A percentile compares a stretch with the other conserved stretches of the same genome.
Evolutionary conservation across 2,797 vertebrate species (phyloP).

Genomic region (Scomberomorus guttatus): DNA sequence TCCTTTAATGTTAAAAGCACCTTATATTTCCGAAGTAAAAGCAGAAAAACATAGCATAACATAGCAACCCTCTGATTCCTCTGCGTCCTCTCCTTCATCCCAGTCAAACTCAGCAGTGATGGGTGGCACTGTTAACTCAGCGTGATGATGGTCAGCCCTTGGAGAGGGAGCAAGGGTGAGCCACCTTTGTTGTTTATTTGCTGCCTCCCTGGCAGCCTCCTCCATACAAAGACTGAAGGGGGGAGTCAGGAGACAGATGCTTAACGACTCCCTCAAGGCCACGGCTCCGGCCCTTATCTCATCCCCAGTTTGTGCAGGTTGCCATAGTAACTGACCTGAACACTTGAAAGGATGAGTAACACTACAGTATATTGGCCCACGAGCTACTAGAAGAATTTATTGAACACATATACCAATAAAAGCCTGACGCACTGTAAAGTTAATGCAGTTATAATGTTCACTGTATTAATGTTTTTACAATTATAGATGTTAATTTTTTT

Average conservation of each 20-base stretch:
- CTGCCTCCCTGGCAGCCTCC: conserved; percentile 76
- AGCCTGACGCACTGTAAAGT: conserved; percentile 44
- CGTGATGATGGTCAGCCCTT: conserved; percentile 78
- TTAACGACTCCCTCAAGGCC: conserved; percentile 87
- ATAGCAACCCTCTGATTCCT: conserved; percentile 24
- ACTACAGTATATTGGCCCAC: conserved; percentile 74
- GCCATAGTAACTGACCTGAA: conserved; percentile 86
- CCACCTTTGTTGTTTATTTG: conserved; percentile 85
- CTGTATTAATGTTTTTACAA: conserved; percentile 29
- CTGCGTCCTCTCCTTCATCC: conserved; percentile 38
- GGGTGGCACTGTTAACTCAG: conserved; percentile 75
- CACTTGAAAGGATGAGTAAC: conserved; percentile 79
- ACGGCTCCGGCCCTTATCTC: conserved; percentile 85
- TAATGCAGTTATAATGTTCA: conserved; percentile 52
- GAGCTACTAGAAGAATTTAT: conserved; percentile 72
- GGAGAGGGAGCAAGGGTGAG: conserved; percentile 76
- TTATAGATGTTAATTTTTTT: not conserved
- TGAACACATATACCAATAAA: conserved; percentile 59
- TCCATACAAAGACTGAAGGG: conserved; percentile 75
- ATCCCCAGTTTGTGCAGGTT: conserved; percentile 85
- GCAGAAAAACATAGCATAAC: not conserved
- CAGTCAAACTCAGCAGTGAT: conserved; percentile 59
- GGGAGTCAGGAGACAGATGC: conserved; percentile 86
- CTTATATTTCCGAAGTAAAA: not conserved
- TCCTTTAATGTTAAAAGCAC: not conserved